phyloP scores from a whole-genome alignment of 2,113 vertebrate genomes.

The Epinephelus moara region DNA sequence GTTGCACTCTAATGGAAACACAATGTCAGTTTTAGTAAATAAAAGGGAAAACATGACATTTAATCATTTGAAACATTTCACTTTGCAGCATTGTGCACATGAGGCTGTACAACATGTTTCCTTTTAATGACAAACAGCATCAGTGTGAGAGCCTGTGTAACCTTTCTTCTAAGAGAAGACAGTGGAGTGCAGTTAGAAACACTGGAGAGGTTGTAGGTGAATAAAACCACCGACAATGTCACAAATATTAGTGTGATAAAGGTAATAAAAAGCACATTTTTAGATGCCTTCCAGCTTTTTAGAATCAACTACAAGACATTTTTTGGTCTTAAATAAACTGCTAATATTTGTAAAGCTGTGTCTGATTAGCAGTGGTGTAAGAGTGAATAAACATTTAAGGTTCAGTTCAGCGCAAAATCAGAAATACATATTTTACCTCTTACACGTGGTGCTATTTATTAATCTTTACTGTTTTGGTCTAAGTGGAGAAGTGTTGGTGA shows the following conservation, averaged over 20 bases:
- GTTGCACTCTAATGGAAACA: background rate
- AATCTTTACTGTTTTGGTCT: too few relatives aligned
- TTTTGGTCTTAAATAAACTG: slow-evolving; percentile 1
- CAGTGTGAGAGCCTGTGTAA: slow-evolving; percentile 2
- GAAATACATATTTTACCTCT: too few relatives aligned
- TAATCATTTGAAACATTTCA: background rate
- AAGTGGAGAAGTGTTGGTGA: too few relatives aligned
- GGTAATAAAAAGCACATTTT: background rate
- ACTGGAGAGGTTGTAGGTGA: background rate
- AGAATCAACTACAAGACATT: slow-evolving; percentile 1
- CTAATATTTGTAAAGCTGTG: background rate
- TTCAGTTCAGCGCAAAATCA: too few relatives aligned
- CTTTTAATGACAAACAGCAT: background rate
- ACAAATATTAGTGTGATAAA: slow-evolving; percentile 6
- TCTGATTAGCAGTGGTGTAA: background rate
- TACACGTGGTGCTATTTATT: too few relatives aligned
- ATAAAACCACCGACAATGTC: background rate
- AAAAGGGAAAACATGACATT: background rate
- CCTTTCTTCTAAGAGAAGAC: background rate
- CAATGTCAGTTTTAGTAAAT: background rate
- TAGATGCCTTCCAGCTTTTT: background rate
- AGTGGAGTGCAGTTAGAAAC: background rate
- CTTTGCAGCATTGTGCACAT: background rate
- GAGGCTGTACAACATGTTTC: background rate
- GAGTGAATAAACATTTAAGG: background rate